phyloP scores from a whole-genome alignment of 2,888 invertebrate genomes.

The Icerya purchasi region DNA sequence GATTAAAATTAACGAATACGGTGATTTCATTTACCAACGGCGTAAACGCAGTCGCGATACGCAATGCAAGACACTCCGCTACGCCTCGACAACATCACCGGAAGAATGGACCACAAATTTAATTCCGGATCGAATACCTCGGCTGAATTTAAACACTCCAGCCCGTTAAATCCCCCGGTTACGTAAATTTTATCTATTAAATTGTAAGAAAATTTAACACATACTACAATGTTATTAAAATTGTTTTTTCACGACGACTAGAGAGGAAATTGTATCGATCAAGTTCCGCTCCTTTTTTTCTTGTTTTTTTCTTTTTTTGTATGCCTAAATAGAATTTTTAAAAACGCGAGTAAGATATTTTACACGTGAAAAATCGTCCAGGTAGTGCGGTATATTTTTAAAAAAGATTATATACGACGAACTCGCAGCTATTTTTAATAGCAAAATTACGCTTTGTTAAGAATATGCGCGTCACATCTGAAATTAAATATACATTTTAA shows the following conservation, averaged over 20 bases:
- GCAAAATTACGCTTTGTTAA: too few species aligned
- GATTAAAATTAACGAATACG: too few species aligned
- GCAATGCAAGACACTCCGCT: conserved; percentile 82
- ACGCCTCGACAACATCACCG: conserved; percentile 60
- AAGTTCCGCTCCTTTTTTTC: too few species aligned
- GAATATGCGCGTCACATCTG: too few species aligned
- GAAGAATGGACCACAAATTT: conserved; percentile 65
- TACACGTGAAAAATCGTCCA: too few species aligned
- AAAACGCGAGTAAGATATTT: too few species aligned
- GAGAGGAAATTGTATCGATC: neutral
- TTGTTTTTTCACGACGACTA: neutral
- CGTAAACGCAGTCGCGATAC: conserved; percentile 52
- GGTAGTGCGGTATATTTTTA: too few species aligned
- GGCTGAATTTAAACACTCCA: conserved; percentile 65
- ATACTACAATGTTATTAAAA: neutral
- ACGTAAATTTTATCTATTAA: conserved; percentile 57
- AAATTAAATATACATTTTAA: too few species aligned
- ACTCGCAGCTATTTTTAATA: too few species aligned
- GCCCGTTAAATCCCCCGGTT: conserved; percentile 78
- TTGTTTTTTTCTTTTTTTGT: too few species aligned
- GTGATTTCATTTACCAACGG: conserved; percentile 23
- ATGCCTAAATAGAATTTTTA: too few species aligned
- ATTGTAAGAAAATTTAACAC: neutral
- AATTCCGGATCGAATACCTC: conserved; percentile 56
- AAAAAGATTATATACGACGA: too few species aligned